These are phyloP conservation scores for Vipera ursinii DNA, from an alignment of 2,797 vertebrate species.

Conservation along the genomic window DNA sequence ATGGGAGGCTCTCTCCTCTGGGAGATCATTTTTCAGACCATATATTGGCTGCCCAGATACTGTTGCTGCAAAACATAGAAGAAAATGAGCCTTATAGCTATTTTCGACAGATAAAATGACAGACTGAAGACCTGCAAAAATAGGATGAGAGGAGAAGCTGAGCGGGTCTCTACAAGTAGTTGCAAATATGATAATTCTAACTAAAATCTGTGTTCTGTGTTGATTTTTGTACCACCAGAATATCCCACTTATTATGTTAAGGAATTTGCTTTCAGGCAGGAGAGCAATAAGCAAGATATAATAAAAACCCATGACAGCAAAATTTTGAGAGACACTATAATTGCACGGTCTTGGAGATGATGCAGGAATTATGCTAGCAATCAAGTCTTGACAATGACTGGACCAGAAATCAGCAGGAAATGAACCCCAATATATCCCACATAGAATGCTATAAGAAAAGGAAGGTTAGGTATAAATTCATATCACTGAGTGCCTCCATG, in stretches of 20 bases:
- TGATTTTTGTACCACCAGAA: not conserved
- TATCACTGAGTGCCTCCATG: not conserved
- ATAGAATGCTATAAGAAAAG: not conserved
- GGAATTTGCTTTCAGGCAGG: not conserved
- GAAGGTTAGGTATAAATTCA: not conserved
- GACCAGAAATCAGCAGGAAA: not conserved
- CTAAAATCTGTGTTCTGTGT: not conserved
- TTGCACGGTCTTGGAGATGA: not conserved
- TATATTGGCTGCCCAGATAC: not conserved
- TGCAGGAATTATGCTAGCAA: not conserved
- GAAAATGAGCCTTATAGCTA: not conserved
- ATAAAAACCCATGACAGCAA: not conserved
- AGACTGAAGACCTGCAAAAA: not conserved
- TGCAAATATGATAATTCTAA: not conserved
- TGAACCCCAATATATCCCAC: not conserved
- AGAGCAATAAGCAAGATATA: not conserved
- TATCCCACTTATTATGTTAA: not conserved
- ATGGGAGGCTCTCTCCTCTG: not conserved
- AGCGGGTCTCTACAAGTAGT: not conserved
- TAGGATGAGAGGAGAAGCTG: not conserved
- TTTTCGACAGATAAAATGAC: not conserved
- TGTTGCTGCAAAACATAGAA: not conserved
- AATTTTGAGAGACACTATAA: not conserved
- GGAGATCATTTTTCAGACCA: not conserved
- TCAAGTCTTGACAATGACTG: not conserved